Conservation (phyloP, 2,113 vertebrate genomes). For the Poicephalus gulielmi region DNA sequence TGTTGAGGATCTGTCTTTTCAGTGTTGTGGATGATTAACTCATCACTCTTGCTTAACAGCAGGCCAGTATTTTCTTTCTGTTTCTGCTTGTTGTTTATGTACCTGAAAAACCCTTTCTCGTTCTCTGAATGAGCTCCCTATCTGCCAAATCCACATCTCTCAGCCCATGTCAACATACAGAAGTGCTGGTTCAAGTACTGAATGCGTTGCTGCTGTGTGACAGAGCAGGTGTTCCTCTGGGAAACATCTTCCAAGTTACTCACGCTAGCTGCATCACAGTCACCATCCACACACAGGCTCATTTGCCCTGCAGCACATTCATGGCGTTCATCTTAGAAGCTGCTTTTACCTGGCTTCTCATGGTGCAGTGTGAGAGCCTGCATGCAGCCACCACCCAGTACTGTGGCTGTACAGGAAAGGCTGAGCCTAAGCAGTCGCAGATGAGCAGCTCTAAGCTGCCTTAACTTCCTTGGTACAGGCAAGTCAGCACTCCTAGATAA, state of each 20-base stretch:
- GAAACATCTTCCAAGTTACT: not conserved
- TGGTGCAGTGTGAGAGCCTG: not conserved
- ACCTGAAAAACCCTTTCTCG: not conserved
- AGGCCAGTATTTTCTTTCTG: not conserved
- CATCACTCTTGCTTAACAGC: not conserved
- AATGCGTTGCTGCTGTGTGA: not conserved
- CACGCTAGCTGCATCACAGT: not conserved
- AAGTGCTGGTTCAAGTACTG: not conserved
- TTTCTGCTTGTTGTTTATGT: not conserved
- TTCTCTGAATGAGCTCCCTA: not conserved
- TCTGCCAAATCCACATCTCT: not conserved
- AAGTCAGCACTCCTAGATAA: not conserved
- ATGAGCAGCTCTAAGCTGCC: not conserved
- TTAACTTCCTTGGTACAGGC: too few species aligned
- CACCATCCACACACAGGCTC: not conserved
- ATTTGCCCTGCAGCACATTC: not conserved
- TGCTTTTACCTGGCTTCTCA: not conserved
- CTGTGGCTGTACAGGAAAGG: not conserved
- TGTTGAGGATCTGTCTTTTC: not conserved
- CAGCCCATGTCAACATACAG: not conserved
- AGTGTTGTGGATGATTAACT: not conserved
- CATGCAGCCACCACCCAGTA: fast-evolving
- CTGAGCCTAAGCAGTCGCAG: not conserved
- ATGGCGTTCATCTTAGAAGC: not conserved
- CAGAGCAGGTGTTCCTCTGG: not conserved